phyloP scores from a whole-genome alignment of 2,888 invertebrate species.

The Apamea crenata region DNA sequence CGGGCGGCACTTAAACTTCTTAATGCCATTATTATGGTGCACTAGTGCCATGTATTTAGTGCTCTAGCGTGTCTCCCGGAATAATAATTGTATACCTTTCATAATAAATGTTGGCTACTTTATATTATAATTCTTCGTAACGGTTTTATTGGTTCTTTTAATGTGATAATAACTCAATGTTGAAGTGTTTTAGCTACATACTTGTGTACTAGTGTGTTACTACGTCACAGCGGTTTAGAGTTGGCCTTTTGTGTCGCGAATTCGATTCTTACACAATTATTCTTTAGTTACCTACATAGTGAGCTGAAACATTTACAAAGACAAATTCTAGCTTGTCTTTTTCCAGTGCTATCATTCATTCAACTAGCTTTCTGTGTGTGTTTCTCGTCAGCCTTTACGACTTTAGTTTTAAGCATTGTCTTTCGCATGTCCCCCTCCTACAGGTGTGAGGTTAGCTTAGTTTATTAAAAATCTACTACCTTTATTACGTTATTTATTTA shows the following conservation, averaged over 20 bases:
- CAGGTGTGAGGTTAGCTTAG: not conserved
- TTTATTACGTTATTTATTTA: constrained; percentile 20
- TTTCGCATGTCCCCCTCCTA: not conserved
- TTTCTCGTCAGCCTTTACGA: not conserved
- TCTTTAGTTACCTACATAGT: not conserved
- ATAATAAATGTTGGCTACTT: constrained; percentile 55
- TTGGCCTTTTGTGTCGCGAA: constrained; percentile 6
- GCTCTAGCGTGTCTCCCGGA: constrained; percentile 59
- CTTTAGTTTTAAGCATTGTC: not conserved
- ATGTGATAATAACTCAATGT: constrained; percentile 45
- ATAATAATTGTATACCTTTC: constrained; percentile 62
- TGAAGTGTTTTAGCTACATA: constrained; percentile 20
- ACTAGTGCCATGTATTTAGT: constrained; percentile 53
- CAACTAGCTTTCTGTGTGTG: not conserved
- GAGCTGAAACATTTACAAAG: not conserved
- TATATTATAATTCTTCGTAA: constrained; percentile 56
- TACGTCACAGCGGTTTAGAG: no score
- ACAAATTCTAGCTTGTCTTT: no score
- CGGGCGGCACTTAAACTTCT: constrained; percentile 53
- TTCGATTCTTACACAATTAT: not conserved
- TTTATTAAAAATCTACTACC: not conserved
- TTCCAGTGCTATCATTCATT: not conserved
- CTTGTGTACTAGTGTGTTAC: not conserved
- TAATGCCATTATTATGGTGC: constrained; percentile 58
- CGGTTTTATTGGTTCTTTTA: constrained; percentile 52